Conservation (phyloP, 2,888 invertebrate species). For the Sphaeridia pumilis region DNA sequence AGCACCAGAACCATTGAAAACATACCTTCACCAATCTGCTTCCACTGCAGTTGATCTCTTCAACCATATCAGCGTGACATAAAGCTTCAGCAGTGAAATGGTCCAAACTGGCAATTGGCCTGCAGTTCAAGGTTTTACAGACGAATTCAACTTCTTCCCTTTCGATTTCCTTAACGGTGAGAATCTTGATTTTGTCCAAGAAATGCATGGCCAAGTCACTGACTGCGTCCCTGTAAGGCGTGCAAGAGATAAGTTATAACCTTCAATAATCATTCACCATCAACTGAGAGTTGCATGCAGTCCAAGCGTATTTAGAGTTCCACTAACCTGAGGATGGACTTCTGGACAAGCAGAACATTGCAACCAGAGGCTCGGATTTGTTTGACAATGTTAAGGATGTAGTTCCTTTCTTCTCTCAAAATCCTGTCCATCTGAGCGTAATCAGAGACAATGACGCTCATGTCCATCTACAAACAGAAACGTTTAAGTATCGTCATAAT, state of each 20-base stretch:
- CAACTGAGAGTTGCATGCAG: background rate
- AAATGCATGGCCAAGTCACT: constrained; percentile 96
- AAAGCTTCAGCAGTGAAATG: constrained; percentile 90
- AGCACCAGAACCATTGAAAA: background rate
- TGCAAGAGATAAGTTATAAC: constrained; percentile 30
- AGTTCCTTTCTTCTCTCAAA: constrained; percentile 90
- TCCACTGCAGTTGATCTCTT: constrained; percentile 79
- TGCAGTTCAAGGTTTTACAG: constrained; percentile 83
- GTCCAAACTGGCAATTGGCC: constrained; percentile 96
- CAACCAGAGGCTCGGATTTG: constrained; percentile 98
- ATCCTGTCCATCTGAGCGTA: constrained; percentile 99
- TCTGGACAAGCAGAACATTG: constrained; percentile 87
- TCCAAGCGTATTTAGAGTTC: background rate
- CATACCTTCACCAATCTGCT: constrained; percentile 78
- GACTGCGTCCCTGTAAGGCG: constrained; percentile 70
- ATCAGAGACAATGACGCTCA: constrained; percentile 90
- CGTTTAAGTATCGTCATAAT: too few species aligned
- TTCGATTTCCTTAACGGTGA: constrained; percentile 96
- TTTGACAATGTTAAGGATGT: constrained; percentile 96
- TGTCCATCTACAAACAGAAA: constrained; percentile 77
- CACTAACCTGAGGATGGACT: constrained; percentile 59
- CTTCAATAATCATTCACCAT: constrained; percentile 7
- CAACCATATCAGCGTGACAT: constrained; percentile 82
- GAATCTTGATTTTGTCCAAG: constrained; percentile 95
- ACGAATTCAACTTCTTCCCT: constrained; percentile 97